Evolutionary conservation across 1,140 invertebrate species (phyloP), one percentile per base, ranked within the genome.

Genomic region (Proctacanthus coquilletti): DNA sequence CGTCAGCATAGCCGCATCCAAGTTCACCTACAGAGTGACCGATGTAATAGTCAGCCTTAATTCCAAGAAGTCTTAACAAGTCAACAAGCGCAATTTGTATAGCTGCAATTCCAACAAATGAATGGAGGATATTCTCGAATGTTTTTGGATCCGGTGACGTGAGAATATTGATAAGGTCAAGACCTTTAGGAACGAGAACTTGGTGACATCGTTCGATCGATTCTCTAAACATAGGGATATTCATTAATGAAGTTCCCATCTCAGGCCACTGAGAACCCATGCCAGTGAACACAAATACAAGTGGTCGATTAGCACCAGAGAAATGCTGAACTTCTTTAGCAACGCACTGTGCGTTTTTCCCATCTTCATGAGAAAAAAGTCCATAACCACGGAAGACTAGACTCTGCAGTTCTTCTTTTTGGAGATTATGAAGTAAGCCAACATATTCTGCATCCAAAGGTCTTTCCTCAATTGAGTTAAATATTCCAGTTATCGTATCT

Each of bases 1-100:
- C 84, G 62, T 92, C 87, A 25, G 83, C 84, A 65, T 93, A 93
- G 13, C 77, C 82, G 62, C 86, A 92, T 3, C 82, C 85, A n/a
- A 87, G 54, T 61, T 87, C 83, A 17, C 84, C 84, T 2, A 84
- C 82, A n/a, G 85, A 89, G 55, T 92, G 86, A 4, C 74, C 87
- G 50, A 93, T 75, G 33, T 92, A 80, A 23, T 78, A 82, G 61
- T 92, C 83, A 4, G 77, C 74, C 41, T 77, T 69, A 13, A 94
- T 68, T 13, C 77, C 79, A 40, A 92, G 44, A 2, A 63, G 56
- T 29, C 60, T 69, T 18, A 94, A 53, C 2, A 86, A 48, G 57
- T 93, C 84, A 10, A 84, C 79, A 11, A 94, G 62, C 18, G 74
- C 87, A 44, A 93, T 78, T 71, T 87, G 65, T 61, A 95, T 75